Conservation (phyloP, 2,888 invertebrate species). For the Athalia circularis region DNA sequence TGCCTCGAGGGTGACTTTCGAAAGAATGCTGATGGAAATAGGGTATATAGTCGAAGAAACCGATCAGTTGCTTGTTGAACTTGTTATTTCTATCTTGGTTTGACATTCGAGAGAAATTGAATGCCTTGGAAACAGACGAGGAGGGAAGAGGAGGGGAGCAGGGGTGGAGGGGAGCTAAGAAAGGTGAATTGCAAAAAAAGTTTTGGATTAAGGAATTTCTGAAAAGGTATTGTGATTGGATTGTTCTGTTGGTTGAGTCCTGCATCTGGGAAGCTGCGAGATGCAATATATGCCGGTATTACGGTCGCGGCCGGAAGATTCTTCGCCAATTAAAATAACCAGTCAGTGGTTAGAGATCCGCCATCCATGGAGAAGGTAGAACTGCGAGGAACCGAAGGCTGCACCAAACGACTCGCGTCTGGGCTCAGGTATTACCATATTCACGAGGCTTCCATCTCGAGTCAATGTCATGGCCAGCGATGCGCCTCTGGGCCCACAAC, state of each 20-base stretch:
- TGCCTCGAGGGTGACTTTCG: background rate
- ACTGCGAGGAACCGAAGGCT: constrained; percentile 21
- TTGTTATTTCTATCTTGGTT: background rate
- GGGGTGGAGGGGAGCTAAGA: background rate
- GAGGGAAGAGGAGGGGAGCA: background rate
- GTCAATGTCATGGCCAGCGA: constrained; percentile 65
- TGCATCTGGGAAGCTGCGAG: constrained; percentile 30
- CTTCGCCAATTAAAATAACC: constrained; percentile 45
- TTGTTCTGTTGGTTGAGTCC: background rate
- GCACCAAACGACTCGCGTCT: constrained; percentile 46
- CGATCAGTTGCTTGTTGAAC: background rate
- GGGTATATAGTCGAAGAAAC: too few relatives aligned
- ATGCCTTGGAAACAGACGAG: background rate
- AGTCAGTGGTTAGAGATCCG: constrained; percentile 34
- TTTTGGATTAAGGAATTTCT: background rate
- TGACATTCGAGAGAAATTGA: background rate
- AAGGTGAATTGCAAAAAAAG: background rate
- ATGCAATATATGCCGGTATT: constrained; percentile 27
- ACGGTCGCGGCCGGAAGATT: constrained; percentile 34
- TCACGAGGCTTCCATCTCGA: constrained; percentile 59
- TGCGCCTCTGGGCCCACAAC: constrained; percentile 47
- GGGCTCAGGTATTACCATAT: constrained; percentile 63
- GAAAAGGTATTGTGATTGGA: constrained; percentile 6
- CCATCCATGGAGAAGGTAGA: constrained; percentile 24
- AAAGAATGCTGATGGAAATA: background rate